These are phyloP conservation scores for Cosmia pyralina DNA, from an alignment of 2,888 invertebrate genomes.

Conservation along the genomic window DNA sequence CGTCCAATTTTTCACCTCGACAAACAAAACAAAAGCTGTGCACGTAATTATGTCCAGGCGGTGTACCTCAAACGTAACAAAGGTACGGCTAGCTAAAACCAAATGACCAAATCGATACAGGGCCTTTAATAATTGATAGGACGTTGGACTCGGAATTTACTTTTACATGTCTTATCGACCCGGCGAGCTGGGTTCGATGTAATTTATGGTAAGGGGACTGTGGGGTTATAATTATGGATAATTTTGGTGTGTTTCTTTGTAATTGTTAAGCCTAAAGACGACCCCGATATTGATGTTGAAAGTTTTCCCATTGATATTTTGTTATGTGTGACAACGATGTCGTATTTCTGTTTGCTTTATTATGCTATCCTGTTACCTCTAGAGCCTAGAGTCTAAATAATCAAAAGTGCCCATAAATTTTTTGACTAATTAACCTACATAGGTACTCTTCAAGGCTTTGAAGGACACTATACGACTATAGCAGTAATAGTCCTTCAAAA, in stretches of 20 bases:
- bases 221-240: constrained; percentile 32
- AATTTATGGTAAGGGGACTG: constrained; percentile 24
- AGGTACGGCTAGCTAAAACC: constrained; percentile 79
- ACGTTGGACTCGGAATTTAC: constrained; percentile 43
- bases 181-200: constrained; percentile 23
- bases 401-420: fast-evolving
- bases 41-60: constrained; percentile 43
- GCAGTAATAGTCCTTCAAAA: no score
- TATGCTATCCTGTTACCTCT: no score
- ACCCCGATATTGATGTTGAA: neutral
- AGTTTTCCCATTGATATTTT: neutral
- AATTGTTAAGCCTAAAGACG: neutral
- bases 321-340: neutral
- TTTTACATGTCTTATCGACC: constrained; percentile 69
- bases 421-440: neutral
- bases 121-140: constrained; percentile 72
- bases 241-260: constrained; percentile 20
- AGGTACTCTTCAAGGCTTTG: neutral
- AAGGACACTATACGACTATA: no score
- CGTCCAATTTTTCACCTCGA: constrained; percentile 13
- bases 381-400: no score
- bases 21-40: constrained; percentile 39
- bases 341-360: neutral
- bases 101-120: constrained; percentile 86
- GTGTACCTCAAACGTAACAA: constrained; percentile 68